Base-by-base conservation (phyloP, 2,113 vertebrate genomes). In the Anser brachyrhynchus region DNA sequence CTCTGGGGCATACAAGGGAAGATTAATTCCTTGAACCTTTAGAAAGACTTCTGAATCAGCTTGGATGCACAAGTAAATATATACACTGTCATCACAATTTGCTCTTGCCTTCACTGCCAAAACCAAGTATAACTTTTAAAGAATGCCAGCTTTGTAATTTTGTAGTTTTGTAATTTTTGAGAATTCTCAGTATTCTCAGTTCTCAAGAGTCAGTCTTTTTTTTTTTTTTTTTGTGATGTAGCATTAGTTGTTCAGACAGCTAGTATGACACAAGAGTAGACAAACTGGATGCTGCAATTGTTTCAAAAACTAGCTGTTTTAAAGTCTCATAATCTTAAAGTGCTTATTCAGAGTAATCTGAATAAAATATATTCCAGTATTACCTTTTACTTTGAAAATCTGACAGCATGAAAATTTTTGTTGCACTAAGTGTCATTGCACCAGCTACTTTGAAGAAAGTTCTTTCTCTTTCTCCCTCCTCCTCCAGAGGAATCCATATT, bases 321-420 rank as follows among this genome's bases (percentile, higher is more conserved):
- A 16, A 88, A 93, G n/a, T 86, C 79, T 58, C n/a, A 62, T 69
- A 73, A 86, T 43, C 55, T 71, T 75, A 19, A 46, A 71, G 65
- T 87, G 43, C 61, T 92, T 94, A 64, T 84, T 90, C 49, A 51
- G 25, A 84, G 51, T 75, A 28, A 74, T 2, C 39, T 6, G 6
- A 96, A 70, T 51, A 62, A 78, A 94, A 88, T 69, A 62, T 39
- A 78, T 37, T 81, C 69, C 1, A 1, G 49, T 89, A 55, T 75
- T 84, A 89, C 52, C 82, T 57, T 39, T 83, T 29, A 88, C 49
- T 89, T 46, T 54, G 62, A 81, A 87, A 93, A 91, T 51, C 49
- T 55, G 37, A 39, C n/a, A 81, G 31, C 29, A 18, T 4, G 58
- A 49, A 28, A 31, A 59, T 23, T 35, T 54, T 43, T 72, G 29